Evolutionary conservation across 1,140 invertebrate species (phyloP), one percentile per base, ranked within the genome.

Genomic region (Druon quercuslanigerum): DNA sequence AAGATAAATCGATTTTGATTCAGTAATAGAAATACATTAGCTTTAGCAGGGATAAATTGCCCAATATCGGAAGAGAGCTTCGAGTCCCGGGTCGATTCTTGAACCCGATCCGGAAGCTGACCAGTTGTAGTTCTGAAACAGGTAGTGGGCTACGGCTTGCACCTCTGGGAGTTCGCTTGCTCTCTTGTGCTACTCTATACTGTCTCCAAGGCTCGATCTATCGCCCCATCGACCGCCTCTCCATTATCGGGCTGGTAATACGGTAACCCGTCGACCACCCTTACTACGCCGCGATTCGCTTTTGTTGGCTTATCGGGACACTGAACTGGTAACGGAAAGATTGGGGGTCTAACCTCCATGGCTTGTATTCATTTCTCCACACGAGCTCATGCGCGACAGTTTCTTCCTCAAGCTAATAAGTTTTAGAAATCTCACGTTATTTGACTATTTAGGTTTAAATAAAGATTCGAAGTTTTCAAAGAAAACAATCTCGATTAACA

Each of bases 241-340:
- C 88, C 85, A 89, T 90, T 90, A 89, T 89, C 87, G 83, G 85
- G 83, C 85, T 85, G 85, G 86, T 86, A 87, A 85, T 78, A 83
- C 57, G 25, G 20, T 66, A 82, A 81, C 84, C 79, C 81, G 79
- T 74, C 80, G 46, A 57, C 19, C 71, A 60, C 73, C 79, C 72
- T 76, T 72, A 73, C 76, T 71, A 78, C 52, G 66, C 73, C 71
- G 57, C 12, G 76, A 82, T 60, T 73, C 77, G 77, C 83, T 84
- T 83, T 84, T 85, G 83, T 83, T 80, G 77, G 51, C 76, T 84
- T 84, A 86, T 85, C 84, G 71, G 73, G 66, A 75, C 78, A 79
- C 73, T 79, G 73, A 77, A 74, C 79, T 77, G 75, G 77, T 72
- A 70, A 25, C 6, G 13, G 57, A 60, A 60, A 40, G 50, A 51